phyloP scores from a whole-genome alignment of 2,797 vertebrate genomes.

The Clarias platycephalus region DNA sequence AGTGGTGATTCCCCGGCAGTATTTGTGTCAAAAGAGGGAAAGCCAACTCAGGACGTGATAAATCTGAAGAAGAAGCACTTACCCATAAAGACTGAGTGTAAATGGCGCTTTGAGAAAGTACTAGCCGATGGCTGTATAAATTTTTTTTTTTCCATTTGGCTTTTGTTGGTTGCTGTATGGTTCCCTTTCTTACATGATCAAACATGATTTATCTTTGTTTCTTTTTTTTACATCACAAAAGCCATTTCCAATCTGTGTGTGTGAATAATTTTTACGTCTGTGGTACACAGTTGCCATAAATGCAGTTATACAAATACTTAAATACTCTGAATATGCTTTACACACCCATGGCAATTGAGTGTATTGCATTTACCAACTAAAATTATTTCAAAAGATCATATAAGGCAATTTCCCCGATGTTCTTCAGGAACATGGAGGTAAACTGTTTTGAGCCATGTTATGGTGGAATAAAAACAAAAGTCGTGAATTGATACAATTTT shows the following conservation, averaged over 20 bases:
- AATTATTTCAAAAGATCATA: no score
- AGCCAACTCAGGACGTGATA: neutral
- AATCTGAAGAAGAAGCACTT: neutral
- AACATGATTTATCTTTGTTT: neutral
- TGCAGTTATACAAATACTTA: neutral
- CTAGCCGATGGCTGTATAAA: neutral
- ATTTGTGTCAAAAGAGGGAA: neutral
- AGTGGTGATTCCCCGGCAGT: neutral
- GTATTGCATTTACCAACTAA: no score
- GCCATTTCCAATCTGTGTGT: neutral
- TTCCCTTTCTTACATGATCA: neutral
- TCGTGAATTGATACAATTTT: no score
- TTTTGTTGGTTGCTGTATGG: neutral
- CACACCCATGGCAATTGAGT: neutral
- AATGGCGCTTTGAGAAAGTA: neutral
- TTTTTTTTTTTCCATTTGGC: neutral
- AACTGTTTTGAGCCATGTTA: no score
- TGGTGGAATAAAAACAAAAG: no score
- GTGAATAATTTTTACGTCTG: neutral
- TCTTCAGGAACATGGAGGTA: no score
- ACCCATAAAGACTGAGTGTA: neutral
- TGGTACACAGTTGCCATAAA: neutral
- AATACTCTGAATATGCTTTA: neutral
- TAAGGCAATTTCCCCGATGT: no score
- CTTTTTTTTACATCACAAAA: neutral